Percentiles rank a stretch among this genome's conserved stretches.
Conservation (phyloP, 2,888 invertebrate species). For the Drosophila flavopinicola region DNA sequence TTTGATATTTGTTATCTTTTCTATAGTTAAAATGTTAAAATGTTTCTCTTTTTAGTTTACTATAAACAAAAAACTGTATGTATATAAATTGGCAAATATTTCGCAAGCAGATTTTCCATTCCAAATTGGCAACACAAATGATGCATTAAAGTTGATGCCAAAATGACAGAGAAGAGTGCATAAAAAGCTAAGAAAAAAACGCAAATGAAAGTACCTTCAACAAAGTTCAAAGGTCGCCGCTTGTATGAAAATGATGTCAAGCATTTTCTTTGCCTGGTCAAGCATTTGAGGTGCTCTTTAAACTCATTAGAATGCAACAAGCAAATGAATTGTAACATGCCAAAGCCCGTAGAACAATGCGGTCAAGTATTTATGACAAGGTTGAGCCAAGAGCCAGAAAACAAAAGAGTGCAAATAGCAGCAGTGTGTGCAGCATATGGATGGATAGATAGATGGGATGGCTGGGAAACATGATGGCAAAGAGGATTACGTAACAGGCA, state of each 20-base stretch:
- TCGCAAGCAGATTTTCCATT: background rate
- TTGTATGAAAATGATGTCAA: conserved; percentile 32
- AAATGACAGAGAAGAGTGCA: background rate
- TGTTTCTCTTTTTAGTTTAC: too few relatives aligned
- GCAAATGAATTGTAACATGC: conserved; percentile 57
- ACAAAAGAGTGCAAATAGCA: conserved; percentile 10
- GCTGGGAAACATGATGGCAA: conserved; percentile 15
- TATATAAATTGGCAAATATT: background rate
- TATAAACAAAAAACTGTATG: too few relatives aligned
- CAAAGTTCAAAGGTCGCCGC: conserved; percentile 48
- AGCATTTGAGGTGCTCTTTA: conserved; percentile 47
- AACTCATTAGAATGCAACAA: conserved; percentile 67
- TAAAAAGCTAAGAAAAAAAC: background rate
- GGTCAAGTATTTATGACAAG: conserved; percentile 79
- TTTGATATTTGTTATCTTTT: too few relatives aligned
- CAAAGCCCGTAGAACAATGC: conserved; percentile 61
- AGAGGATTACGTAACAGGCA: conserved; percentile 49
- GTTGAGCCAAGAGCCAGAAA: conserved; percentile 43
- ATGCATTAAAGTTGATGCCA: conserved; percentile 16
- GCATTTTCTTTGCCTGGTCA: conserved; percentile 14
- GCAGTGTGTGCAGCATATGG: conserved; percentile 12
- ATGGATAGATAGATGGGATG: background rate
- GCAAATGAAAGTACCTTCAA: conserved; percentile 35
- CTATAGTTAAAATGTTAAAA: too few relatives aligned
- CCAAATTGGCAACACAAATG: conserved; percentile 15